Base-by-base conservation (phyloP, 1,140 invertebrate species). In the Cydia pomonella region DNA sequence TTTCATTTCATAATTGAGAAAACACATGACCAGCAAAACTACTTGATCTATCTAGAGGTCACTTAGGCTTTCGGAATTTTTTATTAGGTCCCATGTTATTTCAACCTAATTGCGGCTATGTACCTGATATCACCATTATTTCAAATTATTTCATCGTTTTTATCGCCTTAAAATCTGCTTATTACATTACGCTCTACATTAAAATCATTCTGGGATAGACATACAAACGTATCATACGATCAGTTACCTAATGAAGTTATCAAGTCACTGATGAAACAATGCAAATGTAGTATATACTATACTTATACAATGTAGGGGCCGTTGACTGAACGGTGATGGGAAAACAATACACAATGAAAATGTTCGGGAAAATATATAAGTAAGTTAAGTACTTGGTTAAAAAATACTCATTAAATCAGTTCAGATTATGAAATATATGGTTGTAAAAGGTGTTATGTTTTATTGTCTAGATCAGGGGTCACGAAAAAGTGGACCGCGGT, bases 321-420 rank as follows among this genome's bases (percentile, higher is more conserved):
- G 21, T 59, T 59, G 18, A 59, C 50, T 59, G 53, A 10, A 12
- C 53, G 2, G 6, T 18, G 53, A 59, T 59, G 21, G 53, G 53
- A 59, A 59, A 23, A 59, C 18, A 59, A 59, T 59, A 59, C 21
- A 59, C 53, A 59, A 59, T 59, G 53, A 59, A 59, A 59, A 59
- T 23, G 21, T 23, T 59, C 9, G 53, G 10, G 53, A 59, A 59
- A 59, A 59, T 23, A 59, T 6, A 21, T 21, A 41, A 41, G 12
- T 44, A 44, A 59, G 0, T 10, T 21, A 41, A 41, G 12, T 44
- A 44, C 41, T 44, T 4, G 16, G 12, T 12, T 12, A 44, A 47
- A 53, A 53, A 53, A 21, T 18, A 59, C 53, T 23, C 6, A 18
- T 59, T 7, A 23, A 23, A 23, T 59, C 53, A 23, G 53, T 59